These are phyloP conservation scores for Phoxinus dragarum DNA, from an alignment of 2,797 vertebrate genomes.

Conservation along the genomic window DNA sequence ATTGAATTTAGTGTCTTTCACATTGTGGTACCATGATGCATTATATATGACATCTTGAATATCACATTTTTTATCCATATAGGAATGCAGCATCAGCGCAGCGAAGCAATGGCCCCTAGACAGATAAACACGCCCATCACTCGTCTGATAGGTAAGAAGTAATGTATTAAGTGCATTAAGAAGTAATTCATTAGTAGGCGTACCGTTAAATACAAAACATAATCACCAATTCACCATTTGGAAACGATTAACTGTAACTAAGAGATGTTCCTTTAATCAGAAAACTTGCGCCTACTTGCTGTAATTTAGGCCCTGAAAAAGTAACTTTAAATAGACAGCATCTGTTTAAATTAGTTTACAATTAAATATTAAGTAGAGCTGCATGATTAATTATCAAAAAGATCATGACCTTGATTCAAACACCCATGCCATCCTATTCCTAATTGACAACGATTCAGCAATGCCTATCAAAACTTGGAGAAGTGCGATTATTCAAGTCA, in stretches of 20 bases:
- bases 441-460: neutral
- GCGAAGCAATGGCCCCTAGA: neutral
- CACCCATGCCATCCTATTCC: no score
- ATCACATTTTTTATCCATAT: neutral
- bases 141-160: slow-evolving; percentile 20
- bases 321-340: neutral
- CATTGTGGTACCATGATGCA: neutral
- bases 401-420: neutral
- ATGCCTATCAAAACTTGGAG: neutral
- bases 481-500: neutral
- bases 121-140: neutral
- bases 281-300: neutral
- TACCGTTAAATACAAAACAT: neutral
- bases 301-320: neutral
- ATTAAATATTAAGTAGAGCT: neutral
- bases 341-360: neutral
- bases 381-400: neutral
- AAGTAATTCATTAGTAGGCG: neutral
- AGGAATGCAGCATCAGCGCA: slow-evolving; percentile 8
- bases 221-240: neutral
- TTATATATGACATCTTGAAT: neutral
- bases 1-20: neutral
- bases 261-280: neutral
- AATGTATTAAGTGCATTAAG: neutral
- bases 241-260: neutral